Conservation (phyloP, 1,140 invertebrate species). For the Teleopsis dalmanni region DNA sequence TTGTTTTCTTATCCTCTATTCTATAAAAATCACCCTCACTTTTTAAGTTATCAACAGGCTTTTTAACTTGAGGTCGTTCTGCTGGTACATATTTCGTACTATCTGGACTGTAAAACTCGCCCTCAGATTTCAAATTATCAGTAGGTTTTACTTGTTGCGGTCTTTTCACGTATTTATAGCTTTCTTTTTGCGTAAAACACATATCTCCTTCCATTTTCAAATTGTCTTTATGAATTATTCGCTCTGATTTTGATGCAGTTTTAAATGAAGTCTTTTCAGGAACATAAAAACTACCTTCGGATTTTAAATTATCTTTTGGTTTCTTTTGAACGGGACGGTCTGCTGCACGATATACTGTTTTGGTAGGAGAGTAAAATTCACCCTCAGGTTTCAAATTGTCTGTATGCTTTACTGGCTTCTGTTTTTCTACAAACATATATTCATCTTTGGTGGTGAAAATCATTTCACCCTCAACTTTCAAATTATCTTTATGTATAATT, state of each 20-base stretch:
- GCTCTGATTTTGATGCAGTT: slow-evolving; percentile 44
- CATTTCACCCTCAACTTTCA: slow-evolving; percentile 50
- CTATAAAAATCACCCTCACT: slow-evolving; percentile 55
- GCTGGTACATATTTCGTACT: slow-evolving; percentile 27
- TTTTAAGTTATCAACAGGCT: slow-evolving; percentile 58
- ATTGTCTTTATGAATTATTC: slow-evolving; percentile 50
- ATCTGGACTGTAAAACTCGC: slow-evolving; percentile 49
- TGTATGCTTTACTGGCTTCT: slow-evolving; percentile 44
- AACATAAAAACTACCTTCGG: slow-evolving; percentile 43
- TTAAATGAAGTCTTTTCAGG: slow-evolving; percentile 28
- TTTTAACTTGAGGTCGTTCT: slow-evolving; percentile 47
- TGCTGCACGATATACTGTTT: slow-evolving; percentile 39
- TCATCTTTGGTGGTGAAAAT: slow-evolving; percentile 46
- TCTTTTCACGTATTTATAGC: slow-evolving; percentile 47
- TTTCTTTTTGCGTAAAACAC: slow-evolving; percentile 46
- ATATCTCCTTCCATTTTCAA: slow-evolving; percentile 51
- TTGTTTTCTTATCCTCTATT: slow-evolving; percentile 32
- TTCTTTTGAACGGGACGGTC: slow-evolving; percentile 44
- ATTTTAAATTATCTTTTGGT: slow-evolving; percentile 49
- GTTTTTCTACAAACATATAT: slow-evolving; percentile 46
- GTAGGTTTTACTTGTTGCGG: slow-evolving; percentile 49
- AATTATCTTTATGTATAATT: slow-evolving; percentile 41
- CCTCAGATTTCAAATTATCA: slow-evolving; percentile 56
- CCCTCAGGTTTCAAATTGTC: slow-evolving; percentile 53
- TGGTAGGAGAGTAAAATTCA: slow-evolving; percentile 48